Percentiles rank a stretch among this genome's conserved stretches.
Evolutionary conservation across 2,797 vertebrate genomes (phyloP).

Genomic region (Pelobates cultripes): DNA sequence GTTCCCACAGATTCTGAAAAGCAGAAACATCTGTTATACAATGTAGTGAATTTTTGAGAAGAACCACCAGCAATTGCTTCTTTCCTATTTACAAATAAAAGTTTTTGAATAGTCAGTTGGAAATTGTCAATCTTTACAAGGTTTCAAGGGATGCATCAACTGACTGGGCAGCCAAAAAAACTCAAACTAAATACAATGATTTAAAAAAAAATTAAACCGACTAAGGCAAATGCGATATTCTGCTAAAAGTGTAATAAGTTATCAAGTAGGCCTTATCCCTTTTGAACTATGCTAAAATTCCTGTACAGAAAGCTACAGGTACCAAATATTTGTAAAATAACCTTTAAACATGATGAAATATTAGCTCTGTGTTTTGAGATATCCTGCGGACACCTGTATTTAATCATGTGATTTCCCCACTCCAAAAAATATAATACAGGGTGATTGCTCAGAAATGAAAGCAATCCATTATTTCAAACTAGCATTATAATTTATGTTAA

Average conservation of each 20-base stretch:
- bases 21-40: constrained; percentile 69
- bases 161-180: too few species aligned
- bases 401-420: background rate
- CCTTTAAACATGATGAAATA: background rate
- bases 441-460: too few species aligned
- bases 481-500: too few species aligned
- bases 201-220: too few species aligned
- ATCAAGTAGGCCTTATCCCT: too few species aligned
- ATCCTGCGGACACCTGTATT: background rate
- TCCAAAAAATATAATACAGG: too few species aligned
- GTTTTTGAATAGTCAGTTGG: constrained; percentile 54
- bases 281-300: too few species aligned
- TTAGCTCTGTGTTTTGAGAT: background rate
- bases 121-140: constrained; percentile 51
- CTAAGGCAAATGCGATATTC: too few species aligned
- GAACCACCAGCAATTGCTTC: constrained; percentile 59
- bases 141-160: constrained; percentile 60
- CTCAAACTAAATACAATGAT: too few species aligned
- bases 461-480: too few species aligned
- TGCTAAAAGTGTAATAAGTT: too few species aligned
- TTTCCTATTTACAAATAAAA: constrained; percentile 55
- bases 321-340: background rate
- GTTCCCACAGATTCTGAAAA: constrained; percentile 69
- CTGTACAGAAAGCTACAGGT: too few species aligned
- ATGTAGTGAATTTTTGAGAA: constrained; percentile 60